phyloP scores from a whole-genome alignment of 2,797 vertebrate species.

The Sebastes hubbsi region DNA sequence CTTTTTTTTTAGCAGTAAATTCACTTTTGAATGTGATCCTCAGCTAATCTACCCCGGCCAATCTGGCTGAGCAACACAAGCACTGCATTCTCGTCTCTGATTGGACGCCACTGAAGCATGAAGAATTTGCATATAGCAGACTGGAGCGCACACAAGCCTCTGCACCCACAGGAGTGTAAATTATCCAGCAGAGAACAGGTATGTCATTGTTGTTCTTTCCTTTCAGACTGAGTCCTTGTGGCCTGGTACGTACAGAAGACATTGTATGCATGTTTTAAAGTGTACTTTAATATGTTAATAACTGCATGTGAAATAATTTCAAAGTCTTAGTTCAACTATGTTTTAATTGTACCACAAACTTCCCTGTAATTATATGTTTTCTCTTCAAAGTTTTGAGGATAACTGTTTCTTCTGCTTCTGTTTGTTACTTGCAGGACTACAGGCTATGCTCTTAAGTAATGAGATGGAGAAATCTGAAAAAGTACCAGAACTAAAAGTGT shows the following conservation, averaged over 20 bases:
- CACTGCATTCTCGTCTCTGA: conserved; percentile 36
- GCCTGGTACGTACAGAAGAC: neutral
- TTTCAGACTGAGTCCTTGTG: neutral
- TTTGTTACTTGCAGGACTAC: conserved; percentile 9
- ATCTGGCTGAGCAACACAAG: conserved; percentile 26
- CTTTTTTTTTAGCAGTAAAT: neutral
- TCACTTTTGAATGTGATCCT: neutral
- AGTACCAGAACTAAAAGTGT: neutral
- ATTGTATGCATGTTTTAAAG: neutral
- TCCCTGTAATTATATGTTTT: neutral
- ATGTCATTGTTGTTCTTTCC: conserved; percentile 14
- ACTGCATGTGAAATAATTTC: neutral
- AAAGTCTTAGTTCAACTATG: neutral
- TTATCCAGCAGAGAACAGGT: conserved; percentile 43
- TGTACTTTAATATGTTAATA: neutral
- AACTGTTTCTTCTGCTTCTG: neutral
- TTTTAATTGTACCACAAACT: neutral
- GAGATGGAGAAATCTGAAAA: conserved; percentile 45
- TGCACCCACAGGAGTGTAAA: conserved; percentile 19
- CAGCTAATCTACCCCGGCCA: neutral
- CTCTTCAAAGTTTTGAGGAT: neutral
- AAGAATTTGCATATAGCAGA: conserved; percentile 75
- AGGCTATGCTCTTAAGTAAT: neutral
- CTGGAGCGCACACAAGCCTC: conserved; percentile 40
- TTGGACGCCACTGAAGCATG: conserved; percentile 31